Base-by-base conservation (phyloP, 2,113 vertebrate species). In the Cyprinodon tularosa region DNA sequence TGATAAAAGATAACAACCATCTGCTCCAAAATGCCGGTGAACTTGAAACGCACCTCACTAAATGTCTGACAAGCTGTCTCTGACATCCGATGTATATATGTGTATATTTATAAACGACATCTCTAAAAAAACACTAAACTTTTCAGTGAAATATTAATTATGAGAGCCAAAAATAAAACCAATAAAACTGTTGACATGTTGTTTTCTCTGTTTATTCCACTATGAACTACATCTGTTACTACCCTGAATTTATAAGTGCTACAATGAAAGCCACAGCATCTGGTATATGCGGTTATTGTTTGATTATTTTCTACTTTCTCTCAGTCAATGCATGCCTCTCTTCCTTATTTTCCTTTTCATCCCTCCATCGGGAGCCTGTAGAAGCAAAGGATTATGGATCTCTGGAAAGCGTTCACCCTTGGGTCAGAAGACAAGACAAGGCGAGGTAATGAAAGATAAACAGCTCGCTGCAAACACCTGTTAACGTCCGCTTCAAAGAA, bases 1-100 rank as follows among this genome's bases (percentile, higher is more conserved):
- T 84, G 96, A 95, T 93, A 98, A 98, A 96, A 96, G 96, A 99
- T 97, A 95, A 96, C 94, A 94, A 96, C 97, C 97, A 98, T 98
- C 97, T 99, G 97, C 95, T 97, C 88, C 73, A 91, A 92, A 94
- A 95, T 86, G 93, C 95, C 93, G 94, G 95, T 96, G 96, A 96
- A 95, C 95, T 95, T 95, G 93, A 95, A 29, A 94, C 86, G 87
- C 92, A n/a, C 93, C 93, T 91, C 93, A 90, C 92, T 95, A 95
- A 96, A 95, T 96, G 94, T 95, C 94, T 93, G 94, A 92, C 93
- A 91, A 88, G 90, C 92, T 91, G 86, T 87, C 95, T 80, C 74
- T 78, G 74, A 77, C 72, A 85, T 89, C 66, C 22, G 59, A 81
- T 29, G 75, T 72, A 80, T 66, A 3, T 38, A 22, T 29, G 29